phyloP scores from a whole-genome alignment of 2,797 vertebrate species.

The Manis javanica region DNA sequence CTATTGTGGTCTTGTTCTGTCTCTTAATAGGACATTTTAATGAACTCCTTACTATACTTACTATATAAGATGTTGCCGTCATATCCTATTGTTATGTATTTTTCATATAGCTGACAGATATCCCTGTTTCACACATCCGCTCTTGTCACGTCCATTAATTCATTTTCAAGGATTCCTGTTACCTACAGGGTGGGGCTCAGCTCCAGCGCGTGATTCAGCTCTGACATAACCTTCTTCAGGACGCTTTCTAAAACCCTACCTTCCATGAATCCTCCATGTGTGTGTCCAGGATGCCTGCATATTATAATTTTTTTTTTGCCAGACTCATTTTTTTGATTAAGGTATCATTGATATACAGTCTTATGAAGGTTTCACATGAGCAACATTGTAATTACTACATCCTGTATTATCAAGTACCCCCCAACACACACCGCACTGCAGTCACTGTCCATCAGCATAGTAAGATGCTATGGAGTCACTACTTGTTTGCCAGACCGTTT shows the following conservation, averaged over 20 bases:
- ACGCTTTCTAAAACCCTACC: neutral
- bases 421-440: too few relatives aligned
- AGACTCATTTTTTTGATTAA: too few relatives aligned
- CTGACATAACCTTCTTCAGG: neutral
- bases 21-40: neutral
- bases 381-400: too few relatives aligned
- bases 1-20: neutral
- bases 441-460: too few relatives aligned
- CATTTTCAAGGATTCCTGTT: conserved; percentile 7
- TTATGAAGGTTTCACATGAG: too few relatives aligned
- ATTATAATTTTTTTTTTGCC: too few relatives aligned
- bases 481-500: too few relatives aligned
- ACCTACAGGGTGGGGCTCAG: neutral
- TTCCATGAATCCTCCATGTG: neutral
- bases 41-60: neutral
- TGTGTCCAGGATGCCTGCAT: neutral
- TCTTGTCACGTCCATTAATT: neutral
- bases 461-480: too few relatives aligned
- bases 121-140: neutral
- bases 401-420: too few relatives aligned
- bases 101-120: neutral
- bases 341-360: too few relatives aligned
- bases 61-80: neutral
- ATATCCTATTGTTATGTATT: neutral
- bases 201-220: neutral